Evolutionary conservation across 2,113 vertebrate species (phyloP).

Genomic region (Aegotheles bennettii): DNA sequence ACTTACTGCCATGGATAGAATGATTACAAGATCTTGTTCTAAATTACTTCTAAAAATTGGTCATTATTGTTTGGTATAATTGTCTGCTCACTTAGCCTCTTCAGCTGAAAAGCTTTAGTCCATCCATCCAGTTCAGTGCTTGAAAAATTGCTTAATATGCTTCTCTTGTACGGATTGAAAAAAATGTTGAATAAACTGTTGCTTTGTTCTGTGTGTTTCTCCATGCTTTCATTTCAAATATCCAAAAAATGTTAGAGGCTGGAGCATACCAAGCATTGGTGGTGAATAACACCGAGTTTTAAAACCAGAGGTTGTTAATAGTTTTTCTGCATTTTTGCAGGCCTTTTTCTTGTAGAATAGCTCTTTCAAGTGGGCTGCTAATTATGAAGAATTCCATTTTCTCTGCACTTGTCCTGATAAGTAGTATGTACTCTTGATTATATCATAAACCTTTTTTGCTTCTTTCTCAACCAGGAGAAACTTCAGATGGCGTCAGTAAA

Average conservation of each 20-base stretch:
- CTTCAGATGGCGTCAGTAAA: constrained; percentile 88
- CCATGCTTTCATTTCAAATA: not conserved
- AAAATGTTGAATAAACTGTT: not conserved
- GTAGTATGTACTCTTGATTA: not conserved
- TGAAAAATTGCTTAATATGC: not conserved
- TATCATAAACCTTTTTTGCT: not conserved
- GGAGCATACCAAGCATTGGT: not conserved
- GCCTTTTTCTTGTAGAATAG: not conserved
- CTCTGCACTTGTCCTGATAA: not conserved
- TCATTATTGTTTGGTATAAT: not conserved
- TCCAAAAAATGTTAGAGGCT: not conserved
- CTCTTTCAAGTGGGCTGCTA: not conserved
- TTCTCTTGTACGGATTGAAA: not conserved
- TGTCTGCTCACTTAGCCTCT: not conserved
- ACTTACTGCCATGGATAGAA: not conserved
- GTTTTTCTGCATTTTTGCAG: not conserved
- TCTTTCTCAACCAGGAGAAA: constrained; percentile 68
- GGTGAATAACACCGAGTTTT: not conserved
- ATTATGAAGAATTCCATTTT: not conserved
- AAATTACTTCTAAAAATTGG: not conserved
- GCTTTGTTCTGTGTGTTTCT: not conserved
- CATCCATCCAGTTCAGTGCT: not conserved
- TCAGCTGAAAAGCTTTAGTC: not conserved
- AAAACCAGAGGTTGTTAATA: not conserved
- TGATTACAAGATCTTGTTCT: not conserved